A percentile compares a stretch with the other conserved stretches of the same genome.
phyloP scores from a whole-genome alignment of 2,888 invertebrate genomes.

The Caenorhabditis drosophilae region DNA sequence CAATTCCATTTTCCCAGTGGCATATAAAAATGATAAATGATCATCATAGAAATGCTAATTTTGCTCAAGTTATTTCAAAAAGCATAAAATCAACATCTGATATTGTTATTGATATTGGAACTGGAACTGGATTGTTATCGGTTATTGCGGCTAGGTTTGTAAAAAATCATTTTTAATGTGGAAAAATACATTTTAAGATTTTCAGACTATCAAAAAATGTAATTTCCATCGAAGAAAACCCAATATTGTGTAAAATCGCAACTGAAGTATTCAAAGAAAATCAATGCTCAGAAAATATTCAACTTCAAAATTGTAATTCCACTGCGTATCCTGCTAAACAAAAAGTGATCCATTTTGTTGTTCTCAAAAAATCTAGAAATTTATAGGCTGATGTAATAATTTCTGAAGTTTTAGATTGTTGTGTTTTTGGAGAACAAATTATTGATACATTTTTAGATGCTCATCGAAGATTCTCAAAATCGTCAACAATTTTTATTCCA shows the following conservation, averaged over 20 bases:
- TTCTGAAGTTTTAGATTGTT: slow-evolving; percentile 43
- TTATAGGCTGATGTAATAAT: slow-evolving; percentile 42
- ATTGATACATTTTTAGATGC: slow-evolving; percentile 40
- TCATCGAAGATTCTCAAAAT: slow-evolving; percentile 31
- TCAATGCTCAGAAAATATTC: slow-evolving; percentile 1
- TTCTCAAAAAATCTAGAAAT: neutral
- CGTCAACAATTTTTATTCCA: slow-evolving; percentile 36
- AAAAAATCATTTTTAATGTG: neutral
- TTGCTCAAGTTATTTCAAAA: neutral
- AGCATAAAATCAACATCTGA: neutral
- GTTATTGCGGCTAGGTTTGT: slow-evolving; percentile 34
- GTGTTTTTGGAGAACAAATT: slow-evolving; percentile 41
- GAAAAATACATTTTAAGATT: neutral
- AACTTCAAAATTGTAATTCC: slow-evolving; percentile 2
- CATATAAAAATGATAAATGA: slow-evolving; percentile 51
- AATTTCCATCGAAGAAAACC: slow-evolving; percentile 32
- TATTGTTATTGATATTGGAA: slow-evolving; percentile 46
- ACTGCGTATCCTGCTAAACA: neutral
- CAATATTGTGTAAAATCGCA: slow-evolving; percentile 14
- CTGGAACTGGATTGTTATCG: slow-evolving; percentile 43
- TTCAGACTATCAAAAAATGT: slow-evolving; percentile 25
- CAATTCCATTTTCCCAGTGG: slow-evolving; percentile 35
- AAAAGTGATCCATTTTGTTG: neutral
- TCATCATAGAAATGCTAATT: slow-evolving; percentile 1
- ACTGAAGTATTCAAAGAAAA: slow-evolving; percentile 23